A percentile compares a stretch with the other conserved stretches of the same genome.
phyloP scores from a whole-genome alignment of 2,888 invertebrate genomes.

The Acrobasis suavella region DNA sequence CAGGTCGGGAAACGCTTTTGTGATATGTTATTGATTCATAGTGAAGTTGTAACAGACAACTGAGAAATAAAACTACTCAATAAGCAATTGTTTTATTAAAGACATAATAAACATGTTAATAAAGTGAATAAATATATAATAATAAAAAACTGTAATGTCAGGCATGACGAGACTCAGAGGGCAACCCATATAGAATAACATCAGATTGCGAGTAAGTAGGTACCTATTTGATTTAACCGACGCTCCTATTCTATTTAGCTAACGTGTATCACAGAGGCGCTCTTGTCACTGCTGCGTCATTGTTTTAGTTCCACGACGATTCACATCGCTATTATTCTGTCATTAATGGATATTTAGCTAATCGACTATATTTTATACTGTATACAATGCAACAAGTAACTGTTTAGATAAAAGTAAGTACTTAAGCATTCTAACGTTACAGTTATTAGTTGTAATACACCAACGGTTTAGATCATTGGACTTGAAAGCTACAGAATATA shows the following conservation, averaged over 20 bases:
- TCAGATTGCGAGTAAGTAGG: slow-evolving; percentile 52
- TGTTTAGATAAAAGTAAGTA: too few species aligned
- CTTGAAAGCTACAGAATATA: too few species aligned
- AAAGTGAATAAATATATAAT: slow-evolving; percentile 77
- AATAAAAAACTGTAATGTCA: slow-evolving; percentile 63
- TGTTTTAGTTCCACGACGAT: slow-evolving; percentile 35
- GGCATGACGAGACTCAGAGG: slow-evolving; percentile 59
- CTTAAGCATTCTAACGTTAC: too few species aligned
- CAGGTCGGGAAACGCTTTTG: too few species aligned
- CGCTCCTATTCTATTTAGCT: slow-evolving; percentile 64
- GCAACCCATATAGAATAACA: slow-evolving; percentile 59
- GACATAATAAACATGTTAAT: slow-evolving; percentile 82
- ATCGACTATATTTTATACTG: too few species aligned
- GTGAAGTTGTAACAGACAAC: background rate
- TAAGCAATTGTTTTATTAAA: slow-evolving; percentile 82
- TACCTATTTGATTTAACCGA: slow-evolving; percentile 43
- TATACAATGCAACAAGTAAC: too few species aligned
- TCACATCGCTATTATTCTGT: too few species aligned
- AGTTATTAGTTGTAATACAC: too few species aligned
- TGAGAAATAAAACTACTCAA: slow-evolving; percentile 47
- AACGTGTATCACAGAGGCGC: slow-evolving; percentile 75
- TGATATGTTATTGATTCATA: too few species aligned
- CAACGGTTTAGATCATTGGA: too few species aligned
- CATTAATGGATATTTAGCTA: too few species aligned
- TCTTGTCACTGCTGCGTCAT: slow-evolving; percentile 51